These are phyloP conservation scores for Columba livia DNA, from an alignment of 2,113 vertebrate genomes.

Conservation along the genomic window DNA sequence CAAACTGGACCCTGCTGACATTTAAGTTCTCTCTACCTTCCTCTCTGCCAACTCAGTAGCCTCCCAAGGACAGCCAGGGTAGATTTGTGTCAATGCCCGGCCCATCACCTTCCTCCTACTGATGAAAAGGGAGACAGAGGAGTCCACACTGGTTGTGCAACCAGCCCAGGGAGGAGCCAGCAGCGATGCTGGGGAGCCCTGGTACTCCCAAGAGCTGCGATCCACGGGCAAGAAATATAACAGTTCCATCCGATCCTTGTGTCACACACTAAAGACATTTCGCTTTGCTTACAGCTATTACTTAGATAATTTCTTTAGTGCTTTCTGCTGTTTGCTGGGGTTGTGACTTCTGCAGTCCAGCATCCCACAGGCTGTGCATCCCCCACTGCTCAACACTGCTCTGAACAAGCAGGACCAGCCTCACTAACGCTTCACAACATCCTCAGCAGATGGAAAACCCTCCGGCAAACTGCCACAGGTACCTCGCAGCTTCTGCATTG, in stretches of 20 bases:
- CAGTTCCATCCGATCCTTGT: background rate
- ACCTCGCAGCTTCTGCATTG: background rate
- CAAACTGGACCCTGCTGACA: background rate
- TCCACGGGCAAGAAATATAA: background rate
- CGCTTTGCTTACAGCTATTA: background rate
- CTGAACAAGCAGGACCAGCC: background rate
- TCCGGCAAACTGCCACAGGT: fast-evolving
- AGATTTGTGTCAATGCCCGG: too few relatives aligned
- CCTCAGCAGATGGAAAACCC: background rate
- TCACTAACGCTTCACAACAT: background rate
- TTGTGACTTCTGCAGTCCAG: fast-evolving
- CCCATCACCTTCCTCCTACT: too few relatives aligned
- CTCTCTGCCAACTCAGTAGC: fast-evolving
- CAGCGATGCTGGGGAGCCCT: background rate
- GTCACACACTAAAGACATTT: background rate
- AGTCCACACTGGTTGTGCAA: background rate
- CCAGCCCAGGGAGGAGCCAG: background rate
- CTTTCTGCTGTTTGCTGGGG: background rate
- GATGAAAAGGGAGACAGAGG: fast-evolving
- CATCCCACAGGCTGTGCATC: background rate
- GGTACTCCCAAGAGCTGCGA: background rate
- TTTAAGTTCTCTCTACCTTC: background rate
- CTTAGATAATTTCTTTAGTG: background rate
- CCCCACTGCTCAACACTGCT: background rate
- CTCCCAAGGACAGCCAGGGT: background rate